Conservation (phyloP, 2,797 vertebrate species). For the Dromococcyx pavoninus region DNA sequence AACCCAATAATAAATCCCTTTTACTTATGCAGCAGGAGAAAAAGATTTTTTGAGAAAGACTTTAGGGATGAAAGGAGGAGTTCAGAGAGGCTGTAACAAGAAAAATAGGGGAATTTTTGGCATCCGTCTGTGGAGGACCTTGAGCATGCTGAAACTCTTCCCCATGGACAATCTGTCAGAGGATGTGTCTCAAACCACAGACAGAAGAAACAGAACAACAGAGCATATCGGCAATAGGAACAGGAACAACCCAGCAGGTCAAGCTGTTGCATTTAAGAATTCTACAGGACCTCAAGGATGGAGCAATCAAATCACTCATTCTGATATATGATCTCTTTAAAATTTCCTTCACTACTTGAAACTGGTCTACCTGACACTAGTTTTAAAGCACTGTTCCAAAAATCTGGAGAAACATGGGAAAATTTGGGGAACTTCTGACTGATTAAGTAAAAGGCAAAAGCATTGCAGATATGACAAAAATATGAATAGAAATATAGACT, state of each 20-base stretch:
- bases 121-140: not conserved
- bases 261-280: not conserved
- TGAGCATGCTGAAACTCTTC: not conserved
- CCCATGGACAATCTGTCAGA: too few relatives aligned
- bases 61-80: not conserved
- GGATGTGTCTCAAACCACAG: not conserved
- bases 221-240: not conserved
- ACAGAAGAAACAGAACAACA: not conserved
- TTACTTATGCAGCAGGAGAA: not conserved
- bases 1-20: not conserved
- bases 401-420: not conserved
- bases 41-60: not conserved
- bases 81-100: not conserved
- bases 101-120: not conserved
- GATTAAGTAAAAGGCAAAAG: not conserved
- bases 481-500: not conserved
- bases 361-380: rapidly evolving
- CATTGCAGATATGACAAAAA: not conserved
- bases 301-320: not conserved
- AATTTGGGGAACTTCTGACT: not conserved
- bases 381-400: not conserved
- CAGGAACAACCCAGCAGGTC: not conserved
- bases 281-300: not conserved
- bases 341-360: not conserved
- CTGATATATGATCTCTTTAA: not conserved